Conservation (phyloP, 2,797 vertebrate species). For the Periparus ater region DNA sequence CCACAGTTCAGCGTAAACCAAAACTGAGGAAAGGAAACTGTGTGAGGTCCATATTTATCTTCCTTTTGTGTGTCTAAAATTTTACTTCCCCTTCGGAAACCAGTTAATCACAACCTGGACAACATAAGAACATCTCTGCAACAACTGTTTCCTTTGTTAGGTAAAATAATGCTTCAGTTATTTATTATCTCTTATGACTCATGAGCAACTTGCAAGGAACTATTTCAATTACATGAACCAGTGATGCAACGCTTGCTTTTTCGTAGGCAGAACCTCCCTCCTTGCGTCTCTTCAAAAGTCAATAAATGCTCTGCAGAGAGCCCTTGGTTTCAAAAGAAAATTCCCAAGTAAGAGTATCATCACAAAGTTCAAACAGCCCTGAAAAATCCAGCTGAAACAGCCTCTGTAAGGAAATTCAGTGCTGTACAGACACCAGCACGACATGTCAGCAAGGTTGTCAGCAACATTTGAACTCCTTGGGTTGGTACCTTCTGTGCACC, state of each 20-base stretch:
- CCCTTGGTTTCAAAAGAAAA: neutral
- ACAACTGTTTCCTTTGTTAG: neutral
- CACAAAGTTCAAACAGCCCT: neutral
- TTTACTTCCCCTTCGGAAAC: conserved; percentile 9
- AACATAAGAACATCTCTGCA: neutral
- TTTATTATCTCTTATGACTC: conserved; percentile 40
- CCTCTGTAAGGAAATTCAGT: neutral
- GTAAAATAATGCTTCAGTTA: neutral
- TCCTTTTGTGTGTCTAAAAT: neutral
- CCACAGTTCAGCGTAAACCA: neutral
- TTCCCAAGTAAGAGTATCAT: neutral
- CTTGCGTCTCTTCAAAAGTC: neutral
- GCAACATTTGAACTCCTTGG: neutral
- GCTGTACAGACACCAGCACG: neutral
- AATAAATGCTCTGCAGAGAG: conserved; percentile 10
- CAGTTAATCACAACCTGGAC: conserved; percentile 10
- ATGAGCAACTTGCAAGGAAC: neutral
- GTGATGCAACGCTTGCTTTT: conserved; percentile 18
- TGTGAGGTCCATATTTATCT: neutral
- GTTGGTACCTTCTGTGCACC: conserved; percentile 23
- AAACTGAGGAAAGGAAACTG: neutral
- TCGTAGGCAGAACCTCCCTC: neutral
- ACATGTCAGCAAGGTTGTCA: neutral
- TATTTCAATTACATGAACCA: neutral
- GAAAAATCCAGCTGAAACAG: conserved; percentile 16